Conservation (phyloP, 1,140 invertebrate species). For the Drosophila orosa region DNA sequence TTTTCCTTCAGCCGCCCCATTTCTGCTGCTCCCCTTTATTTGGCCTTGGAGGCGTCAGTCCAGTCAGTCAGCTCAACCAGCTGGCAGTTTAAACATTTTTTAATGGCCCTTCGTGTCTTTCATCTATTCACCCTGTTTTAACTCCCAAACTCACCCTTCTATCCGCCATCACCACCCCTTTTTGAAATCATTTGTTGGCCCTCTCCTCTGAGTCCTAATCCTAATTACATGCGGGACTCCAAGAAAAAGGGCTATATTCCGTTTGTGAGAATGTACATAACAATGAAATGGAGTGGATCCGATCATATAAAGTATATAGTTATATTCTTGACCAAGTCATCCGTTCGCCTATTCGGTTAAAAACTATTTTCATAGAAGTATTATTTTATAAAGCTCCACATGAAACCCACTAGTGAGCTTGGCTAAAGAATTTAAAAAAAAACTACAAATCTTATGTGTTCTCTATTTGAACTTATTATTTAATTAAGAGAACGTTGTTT, state of each 20-base stretch:
- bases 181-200: slow-evolving; percentile 18
- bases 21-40: slow-evolving; percentile 11
- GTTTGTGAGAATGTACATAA: background rate
- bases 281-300: background rate
- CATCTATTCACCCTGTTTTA: slow-evolving; percentile 11
- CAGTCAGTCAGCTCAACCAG: slow-evolving; percentile 45
- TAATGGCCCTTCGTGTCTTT: slow-evolving; percentile 66
- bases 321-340: background rate
- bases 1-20: slow-evolving; percentile 27
- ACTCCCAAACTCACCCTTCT: slow-evolving; percentile 14
- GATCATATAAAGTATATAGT: background rate
- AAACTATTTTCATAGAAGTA: too few relatives aligned
- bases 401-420: too few relatives aligned
- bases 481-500: too few relatives aligned
- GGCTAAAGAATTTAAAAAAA: too few relatives aligned
- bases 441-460: too few relatives aligned
- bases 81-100: slow-evolving; percentile 80
- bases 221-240: background rate
- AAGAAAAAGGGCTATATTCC: background rate
- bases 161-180: slow-evolving; percentile 33
- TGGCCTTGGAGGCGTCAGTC: slow-evolving; percentile 32
- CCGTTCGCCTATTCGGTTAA: too few relatives aligned
- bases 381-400: too few relatives aligned
- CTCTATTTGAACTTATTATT: too few relatives aligned
- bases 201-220: slow-evolving; percentile 15